Evolutionary conservation across 2,113 vertebrate species (phyloP), one percentile per base, ranked within the genome.

Genomic region (Notothenia coriiceps): DNA sequence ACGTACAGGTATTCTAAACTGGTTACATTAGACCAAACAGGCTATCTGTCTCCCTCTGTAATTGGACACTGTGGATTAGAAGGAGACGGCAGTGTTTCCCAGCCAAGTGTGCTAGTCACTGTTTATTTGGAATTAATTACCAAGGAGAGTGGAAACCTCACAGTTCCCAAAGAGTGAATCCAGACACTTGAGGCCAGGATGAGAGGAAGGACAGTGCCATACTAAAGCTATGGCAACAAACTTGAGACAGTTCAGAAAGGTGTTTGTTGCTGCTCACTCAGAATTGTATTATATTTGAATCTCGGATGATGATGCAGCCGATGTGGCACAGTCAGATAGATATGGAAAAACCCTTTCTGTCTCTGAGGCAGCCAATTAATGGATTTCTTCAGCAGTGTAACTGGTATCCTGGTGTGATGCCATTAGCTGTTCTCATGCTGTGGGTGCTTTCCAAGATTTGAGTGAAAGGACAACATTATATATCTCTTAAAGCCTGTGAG

Each of bases 41-140:
- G 79, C 87, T 88, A 70, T 85, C 83, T 52, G 72, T 92, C 86
- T 88, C 66, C 82, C 63, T 67, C 79, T 91, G 86, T 90, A 91
- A 91, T 81, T 46, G 78, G 84, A 90, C 81, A 79, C 91, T 54
- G 74, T 29, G 88, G 77, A 92, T 91, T 81, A 89, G 79, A 69
- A 68, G 77, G 74, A 87, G 83, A 84, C 64, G 61, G 77, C 65
- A 1, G 81, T 12, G 20, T 84, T 87, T 85, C 69, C 75, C 74
- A 79, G 92, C 91, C 88, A 90, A 93, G 85, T 90, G 80, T 91
- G 81, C 71, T 86, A 87, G 86, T 90, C 91, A 64, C 78, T 89
- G 89, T 93, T 93, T 92, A 88, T 93, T 93, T 91, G 82, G 88
- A 92, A 83, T 88, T 85, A 88, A 91, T 90, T 90, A 93, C 81